Evolutionary conservation across 1,140 invertebrate genomes (phyloP), one percentile per base, ranked within the genome.

Genomic region (Monochamus saltuarius): DNA sequence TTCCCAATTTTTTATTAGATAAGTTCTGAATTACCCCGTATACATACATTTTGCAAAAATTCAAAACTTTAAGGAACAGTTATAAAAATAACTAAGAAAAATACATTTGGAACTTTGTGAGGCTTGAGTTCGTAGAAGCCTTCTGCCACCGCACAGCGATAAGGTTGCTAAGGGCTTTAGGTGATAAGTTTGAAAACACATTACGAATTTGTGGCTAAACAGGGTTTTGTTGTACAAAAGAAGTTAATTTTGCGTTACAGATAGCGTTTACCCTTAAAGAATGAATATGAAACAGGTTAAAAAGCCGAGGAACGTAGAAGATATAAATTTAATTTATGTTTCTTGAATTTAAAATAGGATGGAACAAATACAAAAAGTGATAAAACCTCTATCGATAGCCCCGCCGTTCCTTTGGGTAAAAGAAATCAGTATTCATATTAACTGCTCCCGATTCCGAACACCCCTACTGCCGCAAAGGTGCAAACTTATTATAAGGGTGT

Each of bases 401-500:
- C 38, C 14, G 53, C 45, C 38, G 53, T 43, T 49, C 62, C 52
- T 61, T 61, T 42, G 66, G 63, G 56, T 49, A 42, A 57, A 64
- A 62, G 66, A 67, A 67, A 67, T 67, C 66, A 67, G 66, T 67
- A 67, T 67, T 67, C 66, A 67, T 67, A 67, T 67, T 67, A 67
- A 67, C 66, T 67, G 66, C 53, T 65, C 53, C 56, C 57, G 62
- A 65, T 65, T 65, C 59, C 35, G 50, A 38, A 29, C 57, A 36
- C 55, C 65, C 62, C 63, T 65, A 35, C 22, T 39, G 59, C 67
- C 62, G 43, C 62, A 67, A 70, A 70, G 68, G 68, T 70, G 68
- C 58, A 70, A 70, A 70, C 65, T 70, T 70, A 70, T 70, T 70
- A 70, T 68, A 64, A 70, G 66, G 65, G 66, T 68, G 66, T 66